Conservation (phyloP, 2,888 invertebrate species). For the Gymnosoma rotundatum region DNA sequence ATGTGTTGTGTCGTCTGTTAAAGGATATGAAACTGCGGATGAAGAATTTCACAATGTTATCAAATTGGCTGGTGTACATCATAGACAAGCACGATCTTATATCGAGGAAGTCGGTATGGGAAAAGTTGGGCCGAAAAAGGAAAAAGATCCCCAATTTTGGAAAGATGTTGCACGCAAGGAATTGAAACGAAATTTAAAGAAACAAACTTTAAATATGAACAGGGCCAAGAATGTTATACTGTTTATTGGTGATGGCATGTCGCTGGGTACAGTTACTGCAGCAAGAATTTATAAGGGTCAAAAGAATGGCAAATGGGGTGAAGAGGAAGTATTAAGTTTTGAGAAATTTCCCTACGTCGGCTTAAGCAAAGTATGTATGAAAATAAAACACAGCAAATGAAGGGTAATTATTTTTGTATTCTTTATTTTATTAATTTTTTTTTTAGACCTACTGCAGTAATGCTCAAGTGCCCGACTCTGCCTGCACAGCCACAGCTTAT, state of each 20-base stretch:
- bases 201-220: conserved; percentile 53
- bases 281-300: conserved; percentile 87
- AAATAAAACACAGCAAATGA: not conserved
- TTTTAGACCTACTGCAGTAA: conserved; percentile 85
- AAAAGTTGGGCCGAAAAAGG: not conserved
- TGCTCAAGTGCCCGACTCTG: conserved; percentile 88
- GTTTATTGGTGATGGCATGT: conserved; percentile 86
- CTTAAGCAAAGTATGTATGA: conserved; percentile 84
- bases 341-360: conserved; percentile 86
- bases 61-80: not conserved
- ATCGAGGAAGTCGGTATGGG: not conserved
- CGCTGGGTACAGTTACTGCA: conserved; percentile 86
- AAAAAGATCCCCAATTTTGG: conserved; percentile 70
- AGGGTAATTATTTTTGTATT: not conserved
- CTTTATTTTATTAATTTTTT: not conserved
- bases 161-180: conserved; percentile 72
- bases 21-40: not conserved
- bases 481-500: conserved; percentile 83
- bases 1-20: not conserved
- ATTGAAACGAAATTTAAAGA: conserved; percentile 69
- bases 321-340: conserved; percentile 85
- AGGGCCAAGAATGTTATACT: conserved; percentile 78
- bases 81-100: not conserved
- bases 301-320: conserved; percentile 83
- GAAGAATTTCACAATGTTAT: not conserved